A percentile compares a stretch with the other conserved stretches of the same genome.
Evolutionary conservation across 2,797 vertebrate species (phyloP).

Genomic region (Ceryle rudis): DNA sequence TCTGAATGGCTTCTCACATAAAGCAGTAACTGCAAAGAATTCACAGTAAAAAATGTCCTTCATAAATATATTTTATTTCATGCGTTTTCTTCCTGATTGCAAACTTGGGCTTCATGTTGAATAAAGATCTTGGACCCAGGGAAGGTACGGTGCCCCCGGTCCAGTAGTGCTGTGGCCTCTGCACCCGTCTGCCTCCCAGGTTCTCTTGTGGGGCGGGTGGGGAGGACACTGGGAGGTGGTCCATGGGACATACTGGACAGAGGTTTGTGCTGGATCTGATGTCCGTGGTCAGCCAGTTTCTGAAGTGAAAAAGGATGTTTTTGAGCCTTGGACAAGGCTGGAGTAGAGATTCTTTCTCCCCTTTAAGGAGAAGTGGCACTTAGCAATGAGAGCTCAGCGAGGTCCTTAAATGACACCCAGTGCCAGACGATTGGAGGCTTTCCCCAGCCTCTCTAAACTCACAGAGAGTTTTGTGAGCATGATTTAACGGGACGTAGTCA

Average conservation of each 20-base stretch:
- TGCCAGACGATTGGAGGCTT: not conserved
- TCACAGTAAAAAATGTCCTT: not conserved
- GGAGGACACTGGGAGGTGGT: not conserved
- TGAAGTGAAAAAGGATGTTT: not conserved
- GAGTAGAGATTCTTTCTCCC: not conserved
- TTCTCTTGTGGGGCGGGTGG: rapidly evolving
- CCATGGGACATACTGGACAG: rapidly evolving
- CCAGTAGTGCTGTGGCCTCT: not conserved
- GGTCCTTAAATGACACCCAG: not conserved
- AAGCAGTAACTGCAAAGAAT: not conserved
- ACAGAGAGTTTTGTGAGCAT: not conserved
- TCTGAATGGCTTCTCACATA: not conserved
- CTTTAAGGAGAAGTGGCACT: not conserved
- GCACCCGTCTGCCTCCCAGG: rapidly evolving
- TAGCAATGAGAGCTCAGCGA: not conserved
- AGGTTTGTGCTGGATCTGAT: not conserved
- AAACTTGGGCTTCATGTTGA: not conserved
- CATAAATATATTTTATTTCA: not conserved
- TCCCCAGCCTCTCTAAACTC: not conserved
- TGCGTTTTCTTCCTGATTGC: not conserved
- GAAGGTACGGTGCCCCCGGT: not conserved
- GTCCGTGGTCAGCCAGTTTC: not conserved
- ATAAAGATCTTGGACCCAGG: rapidly evolving
- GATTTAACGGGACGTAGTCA: conserved; percentile 7
- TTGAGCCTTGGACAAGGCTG: not conserved